Conservation (phyloP, 2,113 vertebrate species). For the Lathamus discolor region DNA sequence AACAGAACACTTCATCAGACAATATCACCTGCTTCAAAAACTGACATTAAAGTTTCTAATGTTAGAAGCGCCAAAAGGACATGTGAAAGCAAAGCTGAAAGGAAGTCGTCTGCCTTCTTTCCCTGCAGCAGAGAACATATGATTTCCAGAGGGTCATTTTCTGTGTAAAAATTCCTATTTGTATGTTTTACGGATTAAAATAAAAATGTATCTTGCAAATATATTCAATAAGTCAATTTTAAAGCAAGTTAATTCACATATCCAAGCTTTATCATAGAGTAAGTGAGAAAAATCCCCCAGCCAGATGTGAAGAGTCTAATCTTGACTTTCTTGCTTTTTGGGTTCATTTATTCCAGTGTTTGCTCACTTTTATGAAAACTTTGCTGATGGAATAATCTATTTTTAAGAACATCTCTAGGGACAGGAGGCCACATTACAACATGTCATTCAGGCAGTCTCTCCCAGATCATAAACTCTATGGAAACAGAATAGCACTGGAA, state of each 20-base stretch:
- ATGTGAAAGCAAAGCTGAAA: background rate
- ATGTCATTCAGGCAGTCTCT: background rate
- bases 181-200: background rate
- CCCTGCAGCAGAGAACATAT: background rate
- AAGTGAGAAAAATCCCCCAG: background rate
- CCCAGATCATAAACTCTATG: background rate
- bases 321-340: background rate
- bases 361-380: constrained; percentile 17
- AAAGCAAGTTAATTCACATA: background rate
- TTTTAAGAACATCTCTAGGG: constrained; percentile 7
- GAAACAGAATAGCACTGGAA: background rate
- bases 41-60: background rate
- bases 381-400: background rate
- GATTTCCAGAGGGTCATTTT: background rate
- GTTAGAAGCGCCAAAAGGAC: background rate
- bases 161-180: background rate
- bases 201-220: background rate
- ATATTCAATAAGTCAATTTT: background rate
- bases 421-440: background rate
- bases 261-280: background rate
- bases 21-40: background rate
- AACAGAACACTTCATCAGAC: background rate
- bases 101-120: background rate
- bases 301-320: background rate
- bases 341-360: constrained; percentile 13